These are phyloP conservation scores for Dascyllus trimaculatus DNA, from an alignment of 2,113 vertebrate species.

Conservation along the genomic window DNA sequence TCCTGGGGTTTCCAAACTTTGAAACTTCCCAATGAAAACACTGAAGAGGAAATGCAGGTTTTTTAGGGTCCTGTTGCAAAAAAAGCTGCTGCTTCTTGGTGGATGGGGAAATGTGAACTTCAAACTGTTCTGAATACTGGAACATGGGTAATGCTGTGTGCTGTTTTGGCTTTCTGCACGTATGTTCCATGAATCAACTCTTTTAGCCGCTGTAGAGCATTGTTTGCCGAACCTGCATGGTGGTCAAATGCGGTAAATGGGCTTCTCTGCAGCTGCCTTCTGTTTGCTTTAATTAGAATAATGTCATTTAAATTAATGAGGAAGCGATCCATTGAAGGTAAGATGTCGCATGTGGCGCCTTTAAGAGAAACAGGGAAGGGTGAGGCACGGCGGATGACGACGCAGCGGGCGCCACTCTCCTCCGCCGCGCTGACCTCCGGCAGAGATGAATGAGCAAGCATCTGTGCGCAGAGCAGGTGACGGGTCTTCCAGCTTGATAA, in stretches of 20 bases:
- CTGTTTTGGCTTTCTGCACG: neutral
- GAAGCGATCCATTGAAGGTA: slow-evolving; percentile 44
- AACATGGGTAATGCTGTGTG: neutral
- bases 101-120: neutral
- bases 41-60: no score
- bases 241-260: neutral
- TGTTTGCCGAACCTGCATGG: neutral
- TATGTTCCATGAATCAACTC: neutral
- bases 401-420: slow-evolving; percentile 20
- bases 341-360: slow-evolving; percentile 43
- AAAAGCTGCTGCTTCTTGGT: no score
- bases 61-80: no score
- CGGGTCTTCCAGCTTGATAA: slow-evolving; percentile 57
- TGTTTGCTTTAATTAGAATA: slow-evolving; percentile 45
- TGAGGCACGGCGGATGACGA: neutral
- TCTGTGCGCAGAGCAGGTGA: slow-evolving; percentile 59
- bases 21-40: no score
- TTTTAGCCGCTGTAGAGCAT: neutral
- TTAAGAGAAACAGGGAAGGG: slow-evolving; percentile 27
- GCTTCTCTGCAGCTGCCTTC: neutral
- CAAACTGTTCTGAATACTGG: neutral
- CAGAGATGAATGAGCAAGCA: slow-evolving; percentile 58
- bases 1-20: no score
- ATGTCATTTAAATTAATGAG: slow-evolving; percentile 26
- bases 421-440: slow-evolving; percentile 35